Conservation (phyloP, 2,888 invertebrate genomes). For the Drosophila sordidapex region DNA sequence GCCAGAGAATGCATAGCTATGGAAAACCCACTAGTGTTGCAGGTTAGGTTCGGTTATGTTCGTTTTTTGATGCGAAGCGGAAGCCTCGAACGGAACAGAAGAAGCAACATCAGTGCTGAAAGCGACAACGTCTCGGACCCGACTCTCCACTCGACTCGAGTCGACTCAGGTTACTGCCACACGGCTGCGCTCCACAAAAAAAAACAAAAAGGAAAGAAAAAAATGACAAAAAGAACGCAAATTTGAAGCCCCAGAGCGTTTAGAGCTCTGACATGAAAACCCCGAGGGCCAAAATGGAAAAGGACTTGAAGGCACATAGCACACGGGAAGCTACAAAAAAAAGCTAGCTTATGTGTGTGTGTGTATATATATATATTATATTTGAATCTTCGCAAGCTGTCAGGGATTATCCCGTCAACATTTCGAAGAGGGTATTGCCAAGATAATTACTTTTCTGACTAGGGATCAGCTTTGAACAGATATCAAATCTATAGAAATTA, state of each 20-base stretch:
- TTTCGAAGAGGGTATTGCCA: constrained; percentile 3
- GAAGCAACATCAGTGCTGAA: constrained; percentile 71
- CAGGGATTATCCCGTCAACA: constrained; percentile 18
- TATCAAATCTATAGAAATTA: background rate
- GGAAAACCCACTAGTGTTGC: constrained; percentile 69
- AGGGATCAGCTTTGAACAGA: constrained; percentile 13
- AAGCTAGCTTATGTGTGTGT: constrained; percentile 6
- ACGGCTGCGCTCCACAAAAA: constrained; percentile 33
- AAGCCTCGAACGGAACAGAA: constrained; percentile 23
- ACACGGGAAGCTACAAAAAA: constrained; percentile 18
- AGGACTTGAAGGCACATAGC: constrained; percentile 26
- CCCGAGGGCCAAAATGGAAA: constrained; percentile 49
- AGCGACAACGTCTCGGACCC: constrained; percentile 30
- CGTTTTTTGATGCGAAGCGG: constrained; percentile 35
- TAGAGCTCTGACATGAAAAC: constrained; percentile 56
- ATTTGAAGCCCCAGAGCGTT: constrained; percentile 40
- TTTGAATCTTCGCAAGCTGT: constrained; percentile 11
- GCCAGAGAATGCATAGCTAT: constrained; percentile 36
- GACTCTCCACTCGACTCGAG: constrained; percentile 20
- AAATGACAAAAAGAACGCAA: background rate
- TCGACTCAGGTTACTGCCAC: constrained; percentile 70
- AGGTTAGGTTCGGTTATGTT: constrained; percentile 30
- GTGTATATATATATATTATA: too few species aligned
- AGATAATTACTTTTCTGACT: background rate
- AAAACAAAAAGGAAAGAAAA: background rate